phyloP scores from a whole-genome alignment of 2,113 vertebrate species.

The Laterallus jamaicensis region DNA sequence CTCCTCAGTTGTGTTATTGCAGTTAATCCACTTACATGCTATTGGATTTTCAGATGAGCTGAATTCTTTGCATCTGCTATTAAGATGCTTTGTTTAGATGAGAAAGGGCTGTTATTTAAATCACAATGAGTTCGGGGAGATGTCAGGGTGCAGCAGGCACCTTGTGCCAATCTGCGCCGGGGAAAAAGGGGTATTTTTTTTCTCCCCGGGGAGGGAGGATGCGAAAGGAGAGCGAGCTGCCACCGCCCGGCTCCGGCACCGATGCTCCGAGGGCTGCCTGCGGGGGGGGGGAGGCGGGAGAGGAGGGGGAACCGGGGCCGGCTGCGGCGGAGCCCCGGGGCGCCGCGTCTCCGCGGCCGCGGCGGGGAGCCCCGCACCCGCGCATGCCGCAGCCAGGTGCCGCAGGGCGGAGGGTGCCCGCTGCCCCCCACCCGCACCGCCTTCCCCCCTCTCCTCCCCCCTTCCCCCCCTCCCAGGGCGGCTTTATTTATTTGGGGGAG shows the following conservation, averaged over 20 bases:
- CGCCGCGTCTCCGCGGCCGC: neutral
- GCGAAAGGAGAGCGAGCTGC: neutral
- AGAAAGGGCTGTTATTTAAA: constrained; percentile 65
- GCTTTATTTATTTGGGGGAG: neutral
- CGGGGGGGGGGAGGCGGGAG: neutral
- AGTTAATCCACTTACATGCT: constrained; percentile 76
- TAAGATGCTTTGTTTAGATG: constrained; percentile 58
- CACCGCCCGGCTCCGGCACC: neutral
- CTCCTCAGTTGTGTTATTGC: constrained; percentile 67
- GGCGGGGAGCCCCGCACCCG: constrained; percentile 49
- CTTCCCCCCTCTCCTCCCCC: neutral
- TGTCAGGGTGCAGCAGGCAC: constrained; percentile 57
- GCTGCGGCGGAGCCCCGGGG: neutral
- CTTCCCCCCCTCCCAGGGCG: neutral
- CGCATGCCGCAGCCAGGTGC: neutral
- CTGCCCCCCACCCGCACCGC: neutral
- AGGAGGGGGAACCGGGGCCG: neutral
- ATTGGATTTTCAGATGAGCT: constrained; percentile 69
- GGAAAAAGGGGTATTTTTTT: neutral
- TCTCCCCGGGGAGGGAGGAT: neutral
- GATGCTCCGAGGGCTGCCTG: neutral
- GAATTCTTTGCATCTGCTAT: constrained; percentile 69
- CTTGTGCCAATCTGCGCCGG: constrained; percentile 36
- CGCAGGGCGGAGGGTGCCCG: neutral
- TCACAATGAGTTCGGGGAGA: constrained; percentile 63